These are phyloP conservation scores for Aethina tumida DNA, from an alignment of 1,140 invertebrate species.

Conservation along the genomic window DNA sequence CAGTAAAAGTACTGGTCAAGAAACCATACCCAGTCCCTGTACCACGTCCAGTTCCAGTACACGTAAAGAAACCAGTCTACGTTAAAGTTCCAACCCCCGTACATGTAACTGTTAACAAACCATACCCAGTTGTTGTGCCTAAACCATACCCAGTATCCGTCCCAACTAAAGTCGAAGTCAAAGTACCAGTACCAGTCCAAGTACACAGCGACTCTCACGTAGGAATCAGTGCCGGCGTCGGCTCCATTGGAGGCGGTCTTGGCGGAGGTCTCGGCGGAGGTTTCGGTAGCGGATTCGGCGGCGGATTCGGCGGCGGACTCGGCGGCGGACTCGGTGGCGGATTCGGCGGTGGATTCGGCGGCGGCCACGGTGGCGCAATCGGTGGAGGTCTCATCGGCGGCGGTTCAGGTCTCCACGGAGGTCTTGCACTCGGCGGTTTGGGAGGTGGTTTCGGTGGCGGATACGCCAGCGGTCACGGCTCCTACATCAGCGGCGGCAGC, in stretches of 20 bases:
- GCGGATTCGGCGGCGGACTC: constrained; percentile 9
- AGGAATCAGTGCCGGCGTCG: constrained; percentile 6
- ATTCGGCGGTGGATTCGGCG: constrained; percentile 1
- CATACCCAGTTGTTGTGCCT: constrained; percentile 26
- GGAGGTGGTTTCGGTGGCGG: constrained; percentile 5
- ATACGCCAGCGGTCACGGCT: constrained; percentile 9
- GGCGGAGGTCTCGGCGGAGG: background rate
- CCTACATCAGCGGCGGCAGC: constrained; percentile 2
- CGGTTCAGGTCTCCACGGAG: too few species aligned
- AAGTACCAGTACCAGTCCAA: constrained; percentile 20
- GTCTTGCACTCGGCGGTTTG: too few species aligned
- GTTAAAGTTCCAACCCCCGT: constrained; percentile 33
- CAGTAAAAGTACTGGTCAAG: constrained; percentile 23
- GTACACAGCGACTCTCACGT: constrained; percentile 11
- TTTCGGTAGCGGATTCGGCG: constrained; percentile 9
- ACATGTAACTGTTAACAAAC: constrained; percentile 27
- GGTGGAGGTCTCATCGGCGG: background rate
- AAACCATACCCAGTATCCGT: constrained; percentile 24
- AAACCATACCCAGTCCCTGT: constrained; percentile 27
- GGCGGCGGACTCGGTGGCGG: constrained; percentile 4
- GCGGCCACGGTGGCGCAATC: background rate
- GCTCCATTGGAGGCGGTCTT: constrained; percentile 7
- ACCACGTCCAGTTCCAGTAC: constrained; percentile 26
- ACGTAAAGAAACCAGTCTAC: constrained; percentile 31
- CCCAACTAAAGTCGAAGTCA: constrained; percentile 22